Percentiles rank a stretch among this genome's conserved stretches.
These are phyloP conservation scores for Ciona savignyi DNA, from an alignment of 23 tunicate species.

Conservation along the genomic window DNA sequence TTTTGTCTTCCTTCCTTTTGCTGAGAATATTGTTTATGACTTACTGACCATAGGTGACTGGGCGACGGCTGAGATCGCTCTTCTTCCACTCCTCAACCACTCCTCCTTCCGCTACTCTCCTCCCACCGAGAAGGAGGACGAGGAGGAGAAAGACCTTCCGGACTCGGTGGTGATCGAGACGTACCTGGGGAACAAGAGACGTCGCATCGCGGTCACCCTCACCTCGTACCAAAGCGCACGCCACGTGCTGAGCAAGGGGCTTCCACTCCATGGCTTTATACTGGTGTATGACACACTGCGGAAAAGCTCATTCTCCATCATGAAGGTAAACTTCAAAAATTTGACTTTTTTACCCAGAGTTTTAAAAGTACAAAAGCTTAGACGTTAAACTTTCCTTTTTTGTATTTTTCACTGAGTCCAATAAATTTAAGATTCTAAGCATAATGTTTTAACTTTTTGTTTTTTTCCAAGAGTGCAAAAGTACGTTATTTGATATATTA, in stretches of 20 bases:
- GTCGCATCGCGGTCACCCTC: constrained; percentile 63
- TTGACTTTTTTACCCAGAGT: too few species aligned
- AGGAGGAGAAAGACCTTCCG: constrained; percentile 46
- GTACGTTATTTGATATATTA: too few species aligned
- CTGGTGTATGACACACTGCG: constrained; percentile 52
- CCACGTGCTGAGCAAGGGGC: constrained; percentile 50
- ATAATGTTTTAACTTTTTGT: too few species aligned
- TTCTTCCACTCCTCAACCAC: constrained; percentile 77
- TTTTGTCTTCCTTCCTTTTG: too few species aligned
- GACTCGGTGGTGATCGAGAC: constrained; percentile 55
- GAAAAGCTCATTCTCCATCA: constrained; percentile 53
- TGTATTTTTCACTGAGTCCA: too few species aligned
- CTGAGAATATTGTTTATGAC: too few species aligned
- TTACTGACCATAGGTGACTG: too few species aligned
- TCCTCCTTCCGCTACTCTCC: constrained; percentile 41
- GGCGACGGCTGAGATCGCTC: constrained; percentile 56
- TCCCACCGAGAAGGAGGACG: constrained; percentile 43
- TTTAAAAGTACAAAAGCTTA: too few species aligned
- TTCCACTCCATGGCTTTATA: constrained; percentile 77
- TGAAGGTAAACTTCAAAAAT: too few species aligned
- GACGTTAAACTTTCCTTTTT: too few species aligned
- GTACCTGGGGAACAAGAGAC: constrained; percentile 54
- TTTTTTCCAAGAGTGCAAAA: too few species aligned
- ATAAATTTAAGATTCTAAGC: too few species aligned
- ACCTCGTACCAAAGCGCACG: constrained; percentile 84